phyloP scores from a whole-genome alignment of 2,888 invertebrate species.

The Cheilosia grossa region DNA sequence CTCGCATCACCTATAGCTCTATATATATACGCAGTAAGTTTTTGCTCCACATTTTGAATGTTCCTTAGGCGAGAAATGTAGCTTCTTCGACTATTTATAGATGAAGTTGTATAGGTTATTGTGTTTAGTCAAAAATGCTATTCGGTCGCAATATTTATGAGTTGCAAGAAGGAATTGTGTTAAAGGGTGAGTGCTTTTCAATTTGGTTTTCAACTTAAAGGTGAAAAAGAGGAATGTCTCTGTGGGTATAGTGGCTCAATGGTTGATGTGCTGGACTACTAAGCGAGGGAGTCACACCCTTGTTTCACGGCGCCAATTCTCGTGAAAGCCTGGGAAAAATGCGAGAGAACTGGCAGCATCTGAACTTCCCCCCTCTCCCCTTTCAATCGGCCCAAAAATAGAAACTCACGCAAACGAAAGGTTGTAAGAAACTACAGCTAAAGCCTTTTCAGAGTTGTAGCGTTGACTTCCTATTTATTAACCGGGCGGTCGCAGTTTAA shows the following conservation, averaged over 20 bases:
- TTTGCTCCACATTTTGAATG: conserved; percentile 67
- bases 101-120: conserved; percentile 23
- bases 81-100: conserved; percentile 55
- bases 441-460: too few species aligned
- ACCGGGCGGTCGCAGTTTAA: too few species aligned
- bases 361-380: too few species aligned
- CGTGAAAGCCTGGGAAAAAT: too few species aligned
- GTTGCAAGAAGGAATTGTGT: not conserved
- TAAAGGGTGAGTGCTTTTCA: not conserved
- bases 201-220: not conserved
- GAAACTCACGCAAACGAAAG: too few species aligned
- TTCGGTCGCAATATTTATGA: conserved; percentile 4
- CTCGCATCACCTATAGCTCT: conserved; percentile 32
- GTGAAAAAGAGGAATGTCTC: not conserved
- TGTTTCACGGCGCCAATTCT: not conserved
- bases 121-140: conserved; percentile 1
- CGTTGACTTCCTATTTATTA: too few species aligned
- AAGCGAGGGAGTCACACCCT: not conserved
- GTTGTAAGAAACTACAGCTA: too few species aligned
- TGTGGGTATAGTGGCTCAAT: too few species aligned
- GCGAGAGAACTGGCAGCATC: too few species aligned
- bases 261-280: not conserved
- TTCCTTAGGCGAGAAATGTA: conserved; percentile 52
- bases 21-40: conserved; percentile 41
- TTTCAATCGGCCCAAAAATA: too few species aligned